phyloP scores from a whole-genome alignment of 2,888 invertebrate genomes.

The Latrodectus hesperus region DNA sequence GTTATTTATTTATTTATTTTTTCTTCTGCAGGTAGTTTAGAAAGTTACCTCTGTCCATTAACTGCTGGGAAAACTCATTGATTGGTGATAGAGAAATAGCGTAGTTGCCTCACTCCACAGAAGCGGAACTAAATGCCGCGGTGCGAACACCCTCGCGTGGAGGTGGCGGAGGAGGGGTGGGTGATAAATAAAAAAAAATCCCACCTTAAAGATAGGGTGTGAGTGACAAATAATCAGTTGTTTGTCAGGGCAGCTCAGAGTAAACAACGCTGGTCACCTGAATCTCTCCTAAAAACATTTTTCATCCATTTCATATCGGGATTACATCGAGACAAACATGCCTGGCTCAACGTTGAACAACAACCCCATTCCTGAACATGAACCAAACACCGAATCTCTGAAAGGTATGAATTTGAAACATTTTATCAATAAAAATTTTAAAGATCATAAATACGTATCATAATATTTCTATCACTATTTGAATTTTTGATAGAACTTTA shows the following conservation, averaged over 20 bases:
- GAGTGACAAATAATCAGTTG: conserved; percentile 21
- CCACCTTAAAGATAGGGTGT: conserved; percentile 42
- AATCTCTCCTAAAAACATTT: neutral
- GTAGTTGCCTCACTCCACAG: conserved; percentile 38
- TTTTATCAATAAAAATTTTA: too few relatives aligned
- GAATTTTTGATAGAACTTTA: too few relatives aligned
- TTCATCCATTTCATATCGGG: neutral
- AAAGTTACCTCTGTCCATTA: neutral
- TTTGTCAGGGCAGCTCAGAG: neutral
- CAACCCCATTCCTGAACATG: conserved; percentile 28
- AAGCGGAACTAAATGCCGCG: conserved; percentile 57
- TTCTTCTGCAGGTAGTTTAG: neutral
- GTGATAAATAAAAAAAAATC: conserved; percentile 23
- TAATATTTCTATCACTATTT: too few relatives aligned
- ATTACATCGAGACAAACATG: conserved; percentile 25
- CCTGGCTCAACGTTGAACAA: conserved; percentile 24
- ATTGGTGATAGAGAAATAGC: conserved; percentile 32
- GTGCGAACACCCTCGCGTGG: conserved; percentile 7
- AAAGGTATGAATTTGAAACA: conserved; percentile 19
- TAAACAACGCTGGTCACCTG: neutral
- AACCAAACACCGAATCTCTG: neutral
- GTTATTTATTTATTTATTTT: neutral
- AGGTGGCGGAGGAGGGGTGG: conserved; percentile 4
- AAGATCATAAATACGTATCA: too few relatives aligned
- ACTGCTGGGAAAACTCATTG: conserved; percentile 17